A percentile compares a stretch with the other conserved stretches of the same genome.
Conservation (phyloP, 2,797 vertebrate species). For the Prionace glauca region DNA sequence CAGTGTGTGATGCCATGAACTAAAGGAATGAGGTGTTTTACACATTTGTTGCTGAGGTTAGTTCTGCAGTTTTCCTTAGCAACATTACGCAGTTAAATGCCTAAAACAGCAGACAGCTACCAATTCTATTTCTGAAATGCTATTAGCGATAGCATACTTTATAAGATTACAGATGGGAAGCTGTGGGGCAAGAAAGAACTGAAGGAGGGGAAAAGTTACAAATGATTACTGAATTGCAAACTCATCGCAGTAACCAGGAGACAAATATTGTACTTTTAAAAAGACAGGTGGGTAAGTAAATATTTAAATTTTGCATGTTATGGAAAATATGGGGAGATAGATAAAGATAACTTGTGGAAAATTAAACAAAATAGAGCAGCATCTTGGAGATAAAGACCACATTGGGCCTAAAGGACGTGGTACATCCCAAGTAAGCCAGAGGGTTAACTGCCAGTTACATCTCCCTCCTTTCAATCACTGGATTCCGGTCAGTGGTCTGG, state of each 20-base stretch:
- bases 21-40: neutral
- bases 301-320: neutral
- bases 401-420: slow-evolving; percentile 4
- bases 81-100: neutral
- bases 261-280: no score
- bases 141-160: neutral
- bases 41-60: neutral
- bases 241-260: neutral
- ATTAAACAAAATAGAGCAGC: neutral
- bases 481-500: neutral
- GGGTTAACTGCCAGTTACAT: neutral
- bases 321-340: neutral
- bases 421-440: neutral
- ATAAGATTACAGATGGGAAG: neutral
- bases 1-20: neutral
- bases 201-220: neutral
- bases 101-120: neutral
- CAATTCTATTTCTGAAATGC: slow-evolving; percentile 6
- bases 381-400: slow-evolving; percentile 40
- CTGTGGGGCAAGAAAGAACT: no score
- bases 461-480: neutral
- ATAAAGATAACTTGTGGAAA: neutral
- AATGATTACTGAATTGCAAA: neutral
- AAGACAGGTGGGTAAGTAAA: neutral
- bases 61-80: slow-evolving; percentile 22